Conservation (phyloP, 2,797 vertebrate genomes). For the Rhinogobio ventralis region DNA sequence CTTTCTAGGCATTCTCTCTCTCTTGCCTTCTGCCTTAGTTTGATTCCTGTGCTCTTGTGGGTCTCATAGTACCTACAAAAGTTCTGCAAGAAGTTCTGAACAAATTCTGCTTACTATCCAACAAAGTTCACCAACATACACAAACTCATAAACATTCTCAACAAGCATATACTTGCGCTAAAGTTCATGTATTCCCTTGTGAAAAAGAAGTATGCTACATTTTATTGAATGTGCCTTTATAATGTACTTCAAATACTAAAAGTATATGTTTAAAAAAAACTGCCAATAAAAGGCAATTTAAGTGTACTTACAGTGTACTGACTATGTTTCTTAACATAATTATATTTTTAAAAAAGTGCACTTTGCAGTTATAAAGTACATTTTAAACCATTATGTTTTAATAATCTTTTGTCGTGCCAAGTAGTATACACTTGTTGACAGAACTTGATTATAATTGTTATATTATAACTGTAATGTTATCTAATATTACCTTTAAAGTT, state of each 20-base stretch:
- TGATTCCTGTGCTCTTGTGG: conserved; percentile 18
- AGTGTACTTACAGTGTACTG: too few relatives aligned
- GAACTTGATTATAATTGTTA: background rate
- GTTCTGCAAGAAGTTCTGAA: conserved; percentile 3
- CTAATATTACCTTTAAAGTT: background rate
- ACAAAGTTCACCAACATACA: conserved; percentile 7
- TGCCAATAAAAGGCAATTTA: background rate
- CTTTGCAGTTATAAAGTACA: background rate
- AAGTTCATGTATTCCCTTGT: background rate
- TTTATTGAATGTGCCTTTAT: background rate
- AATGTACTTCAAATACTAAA: background rate
- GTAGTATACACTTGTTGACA: background rate
- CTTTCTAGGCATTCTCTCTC: conserved; percentile 19
- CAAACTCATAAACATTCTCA: background rate
- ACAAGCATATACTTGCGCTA: background rate
- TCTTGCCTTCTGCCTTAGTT: conserved; percentile 28
- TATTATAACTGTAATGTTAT: background rate
- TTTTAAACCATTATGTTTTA: background rate
- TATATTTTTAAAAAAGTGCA: background rate
- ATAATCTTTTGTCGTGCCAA: background rate
- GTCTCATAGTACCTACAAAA: conserved; percentile 24
- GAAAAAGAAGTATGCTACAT: background rate
- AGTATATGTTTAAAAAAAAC: background rate
- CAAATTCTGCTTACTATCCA: conserved; percentile 10
- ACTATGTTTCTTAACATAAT: background rate